These are phyloP conservation scores for Frieseomelitta varia DNA, from an alignment of 1,140 invertebrate species.

Conservation along the genomic window DNA sequence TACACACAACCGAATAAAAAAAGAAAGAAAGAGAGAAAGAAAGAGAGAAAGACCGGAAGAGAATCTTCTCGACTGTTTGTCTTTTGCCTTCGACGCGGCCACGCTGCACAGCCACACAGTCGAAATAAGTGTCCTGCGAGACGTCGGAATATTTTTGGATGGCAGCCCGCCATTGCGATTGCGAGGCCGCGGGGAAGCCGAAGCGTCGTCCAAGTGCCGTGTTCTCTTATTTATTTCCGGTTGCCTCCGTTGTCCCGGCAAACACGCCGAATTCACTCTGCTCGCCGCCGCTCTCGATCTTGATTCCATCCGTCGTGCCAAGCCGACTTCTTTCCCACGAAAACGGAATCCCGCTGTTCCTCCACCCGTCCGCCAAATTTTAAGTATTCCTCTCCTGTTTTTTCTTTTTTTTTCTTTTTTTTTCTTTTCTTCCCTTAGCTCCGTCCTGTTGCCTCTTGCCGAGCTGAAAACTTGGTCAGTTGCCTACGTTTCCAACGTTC, in stretches of 20 bases:
- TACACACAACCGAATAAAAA: conserved; percentile 39
- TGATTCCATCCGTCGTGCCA: conserved; percentile 58
- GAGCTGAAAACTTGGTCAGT: too few relatives aligned
- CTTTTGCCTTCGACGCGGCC: conserved; percentile 48
- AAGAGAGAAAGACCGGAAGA: conserved; percentile 20
- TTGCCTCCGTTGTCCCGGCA: conserved; percentile 46
- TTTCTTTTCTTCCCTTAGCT: too few relatives aligned
- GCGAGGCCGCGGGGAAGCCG: conserved; percentile 24
- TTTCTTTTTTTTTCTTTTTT: too few relatives aligned
- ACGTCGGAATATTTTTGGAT: conserved; percentile 65
- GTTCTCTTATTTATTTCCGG: conserved; percentile 58
- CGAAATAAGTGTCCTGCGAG: conserved; percentile 41
- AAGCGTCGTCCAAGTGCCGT: conserved; percentile 47
- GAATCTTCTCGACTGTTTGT: conserved; percentile 58
- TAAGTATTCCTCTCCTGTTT: background rate
- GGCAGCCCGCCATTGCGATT: conserved; percentile 49
- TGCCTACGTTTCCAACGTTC: too few relatives aligned
- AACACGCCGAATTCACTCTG: conserved; percentile 25
- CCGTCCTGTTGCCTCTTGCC: too few relatives aligned
- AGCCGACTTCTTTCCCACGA: background rate
- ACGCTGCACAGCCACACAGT: background rate
- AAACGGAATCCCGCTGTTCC: background rate
- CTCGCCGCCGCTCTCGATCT: conserved; percentile 24
- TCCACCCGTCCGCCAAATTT: background rate
- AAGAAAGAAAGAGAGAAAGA: background rate